These are phyloP conservation scores for Gallinago stenura DNA, from an alignment of 2,797 vertebrate genomes.

Conservation along the genomic window DNA sequence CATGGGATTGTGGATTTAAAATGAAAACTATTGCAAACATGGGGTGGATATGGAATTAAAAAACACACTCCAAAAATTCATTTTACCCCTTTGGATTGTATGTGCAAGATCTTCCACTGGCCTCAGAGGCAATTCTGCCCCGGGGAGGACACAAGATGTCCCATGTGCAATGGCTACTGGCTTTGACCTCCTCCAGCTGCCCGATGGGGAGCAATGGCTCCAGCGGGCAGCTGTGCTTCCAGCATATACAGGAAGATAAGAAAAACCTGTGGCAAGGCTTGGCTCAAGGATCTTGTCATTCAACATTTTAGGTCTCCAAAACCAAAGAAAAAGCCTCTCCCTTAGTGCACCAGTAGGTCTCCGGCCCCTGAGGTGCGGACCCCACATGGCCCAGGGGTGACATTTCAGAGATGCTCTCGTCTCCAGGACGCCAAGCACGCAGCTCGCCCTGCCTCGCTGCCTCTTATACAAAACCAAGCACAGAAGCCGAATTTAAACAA, in stretches of 20 bases:
- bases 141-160: conserved; percentile 10
- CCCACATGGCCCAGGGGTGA: not conserved
- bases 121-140: conserved; percentile 29
- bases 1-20: conserved; percentile 23
- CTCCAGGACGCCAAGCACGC: not conserved
- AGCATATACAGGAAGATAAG: not conserved
- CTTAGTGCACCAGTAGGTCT: not conserved
- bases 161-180: not conserved
- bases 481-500: not conserved
- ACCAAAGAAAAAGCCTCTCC: not conserved
- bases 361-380: fast-evolving
- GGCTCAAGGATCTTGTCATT: not conserved
- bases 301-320: not conserved
- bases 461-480: not conserved
- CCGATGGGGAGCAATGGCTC: not conserved
- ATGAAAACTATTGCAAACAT: not conserved
- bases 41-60: not conserved
- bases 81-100: conserved; percentile 20
- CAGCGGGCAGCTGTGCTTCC: not conserved
- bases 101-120: conserved; percentile 58
- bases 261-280: not conserved
- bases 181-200: conserved; percentile 27
- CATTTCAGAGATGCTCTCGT: not conserved
- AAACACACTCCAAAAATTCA: conserved; percentile 47
- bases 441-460: fast-evolving